These are phyloP conservation scores for Eleginops maclovinus DNA, from an alignment of 2,113 vertebrate genomes.

Conservation along the genomic window DNA sequence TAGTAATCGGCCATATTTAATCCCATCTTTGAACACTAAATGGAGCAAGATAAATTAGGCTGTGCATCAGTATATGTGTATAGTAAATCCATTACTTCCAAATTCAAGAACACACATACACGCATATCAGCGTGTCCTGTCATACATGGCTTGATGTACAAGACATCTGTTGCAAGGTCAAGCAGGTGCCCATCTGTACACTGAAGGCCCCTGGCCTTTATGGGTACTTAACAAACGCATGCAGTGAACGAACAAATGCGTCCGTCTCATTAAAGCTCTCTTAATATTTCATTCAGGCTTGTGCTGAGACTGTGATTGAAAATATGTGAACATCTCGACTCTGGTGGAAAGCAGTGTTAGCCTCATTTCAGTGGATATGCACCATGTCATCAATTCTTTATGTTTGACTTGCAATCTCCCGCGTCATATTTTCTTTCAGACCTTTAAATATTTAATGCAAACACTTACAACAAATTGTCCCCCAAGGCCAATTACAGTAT, in stretches of 20 bases:
- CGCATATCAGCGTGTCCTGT: slow-evolving; percentile 1
- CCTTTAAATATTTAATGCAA: slow-evolving; percentile 80
- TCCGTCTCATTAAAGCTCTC: slow-evolving; percentile 79
- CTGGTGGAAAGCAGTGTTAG: slow-evolving; percentile 34
- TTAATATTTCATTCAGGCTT: slow-evolving; percentile 78
- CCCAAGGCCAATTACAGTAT: slow-evolving; percentile 75
- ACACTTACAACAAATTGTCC: slow-evolving; percentile 80
- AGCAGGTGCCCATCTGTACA: slow-evolving; percentile 70
- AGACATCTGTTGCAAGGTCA: slow-evolving; percentile 73
- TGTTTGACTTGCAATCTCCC: slow-evolving; percentile 64
- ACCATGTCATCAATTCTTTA: slow-evolving; percentile 80
- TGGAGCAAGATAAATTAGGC: slow-evolving; percentile 1
- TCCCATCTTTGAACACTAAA: neutral
- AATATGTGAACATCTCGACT: slow-evolving; percentile 52
- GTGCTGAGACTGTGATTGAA: slow-evolving; percentile 44
- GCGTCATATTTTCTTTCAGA: slow-evolving; percentile 65
- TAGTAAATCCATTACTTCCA: neutral
- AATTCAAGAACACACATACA: neutral
- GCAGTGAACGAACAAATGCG: slow-evolving; percentile 68
- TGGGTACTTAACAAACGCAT: slow-evolving; percentile 78
- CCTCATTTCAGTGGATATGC: slow-evolving; percentile 53
- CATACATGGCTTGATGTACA: slow-evolving; percentile 43
- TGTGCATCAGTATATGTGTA: neutral
- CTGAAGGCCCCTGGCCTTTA: slow-evolving; percentile 63
- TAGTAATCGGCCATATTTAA: neutral